Conservation (phyloP, 2,113 vertebrate species). For the Lophotis ruficrista region DNA sequence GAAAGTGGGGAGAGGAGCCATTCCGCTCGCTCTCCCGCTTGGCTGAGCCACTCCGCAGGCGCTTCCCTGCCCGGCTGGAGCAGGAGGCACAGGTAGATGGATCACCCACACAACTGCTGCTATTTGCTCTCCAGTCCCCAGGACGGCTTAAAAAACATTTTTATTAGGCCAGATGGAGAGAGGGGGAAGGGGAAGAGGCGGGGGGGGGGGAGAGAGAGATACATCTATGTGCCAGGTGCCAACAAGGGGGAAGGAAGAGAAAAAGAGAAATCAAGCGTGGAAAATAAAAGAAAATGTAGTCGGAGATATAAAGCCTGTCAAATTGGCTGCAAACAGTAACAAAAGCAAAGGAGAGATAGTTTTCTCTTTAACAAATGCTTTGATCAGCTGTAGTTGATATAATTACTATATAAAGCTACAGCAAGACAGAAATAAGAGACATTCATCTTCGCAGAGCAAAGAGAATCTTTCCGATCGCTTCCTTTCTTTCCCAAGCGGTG, state of each 20-base stretch:
- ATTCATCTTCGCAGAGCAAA: slow-evolving; percentile 59
- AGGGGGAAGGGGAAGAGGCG: slow-evolving; percentile 13
- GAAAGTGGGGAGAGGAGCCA: neutral
- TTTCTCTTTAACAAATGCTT: slow-evolving; percentile 83
- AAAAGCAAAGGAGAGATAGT: slow-evolving; percentile 78
- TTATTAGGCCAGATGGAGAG: slow-evolving; percentile 69
- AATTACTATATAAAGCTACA: slow-evolving; percentile 81
- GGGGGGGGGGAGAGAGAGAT: neutral
- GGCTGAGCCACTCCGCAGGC: neutral
- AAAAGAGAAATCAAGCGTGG: slow-evolving; percentile 76
- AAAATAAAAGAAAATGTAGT: slow-evolving; percentile 76
- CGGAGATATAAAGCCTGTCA: slow-evolving; percentile 75
- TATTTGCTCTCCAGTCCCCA: neutral
- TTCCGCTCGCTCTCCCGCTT: fast-evolving
- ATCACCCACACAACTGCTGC: neutral
- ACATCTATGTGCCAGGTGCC: slow-evolving; percentile 62
- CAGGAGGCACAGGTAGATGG: neutral
- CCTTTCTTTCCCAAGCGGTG: slow-evolving; percentile 51
- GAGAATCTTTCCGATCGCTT: slow-evolving; percentile 69
- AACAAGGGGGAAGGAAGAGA: slow-evolving; percentile 63
- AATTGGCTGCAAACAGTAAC: slow-evolving; percentile 75
- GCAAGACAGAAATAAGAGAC: slow-evolving; percentile 76
- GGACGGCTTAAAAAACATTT: slow-evolving; percentile 34
- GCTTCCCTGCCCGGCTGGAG: neutral
- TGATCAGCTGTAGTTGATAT: slow-evolving; percentile 80